Conservation (phyloP, 2,888 invertebrate species). For the Leucoma salicis region DNA sequence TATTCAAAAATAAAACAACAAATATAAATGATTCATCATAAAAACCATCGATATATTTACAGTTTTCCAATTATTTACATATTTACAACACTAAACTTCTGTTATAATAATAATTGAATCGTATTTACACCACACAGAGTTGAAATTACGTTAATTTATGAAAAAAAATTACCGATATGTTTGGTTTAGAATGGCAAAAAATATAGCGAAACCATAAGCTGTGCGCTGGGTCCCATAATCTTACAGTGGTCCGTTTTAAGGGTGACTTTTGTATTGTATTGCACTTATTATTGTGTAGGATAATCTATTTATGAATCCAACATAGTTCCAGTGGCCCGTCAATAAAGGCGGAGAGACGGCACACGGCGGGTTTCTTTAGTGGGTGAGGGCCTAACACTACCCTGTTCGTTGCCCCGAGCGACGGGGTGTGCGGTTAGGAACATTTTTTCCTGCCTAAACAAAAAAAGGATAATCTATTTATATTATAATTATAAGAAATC, state of each 20-base stretch:
- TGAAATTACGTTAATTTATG: constrained; percentile 18
- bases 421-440: too few species aligned
- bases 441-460: too few species aligned
- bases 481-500: too few species aligned
- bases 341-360: too few species aligned
- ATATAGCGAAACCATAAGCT: constrained; percentile 18
- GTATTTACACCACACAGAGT: constrained; percentile 54
- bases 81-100: constrained; percentile 55
- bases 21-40: constrained; percentile 59
- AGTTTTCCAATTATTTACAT: constrained; percentile 64
- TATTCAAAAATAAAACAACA: constrained; percentile 56
- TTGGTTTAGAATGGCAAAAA: constrained; percentile 29
- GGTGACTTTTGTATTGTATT: too few species aligned
- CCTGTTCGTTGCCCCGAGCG: too few species aligned
- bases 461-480: too few species aligned
- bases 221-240: constrained; percentile 40
- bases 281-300: too few species aligned
- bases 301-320: too few species aligned
- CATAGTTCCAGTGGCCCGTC: too few species aligned
- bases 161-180: constrained; percentile 47
- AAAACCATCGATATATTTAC: constrained; percentile 81
- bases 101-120: constrained; percentile 52
- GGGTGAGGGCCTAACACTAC: too few species aligned
- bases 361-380: too few species aligned
- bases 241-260: constrained; percentile 22